Base-by-base conservation (phyloP, 2,888 invertebrate genomes). In the Agonopterix heracliana region DNA sequence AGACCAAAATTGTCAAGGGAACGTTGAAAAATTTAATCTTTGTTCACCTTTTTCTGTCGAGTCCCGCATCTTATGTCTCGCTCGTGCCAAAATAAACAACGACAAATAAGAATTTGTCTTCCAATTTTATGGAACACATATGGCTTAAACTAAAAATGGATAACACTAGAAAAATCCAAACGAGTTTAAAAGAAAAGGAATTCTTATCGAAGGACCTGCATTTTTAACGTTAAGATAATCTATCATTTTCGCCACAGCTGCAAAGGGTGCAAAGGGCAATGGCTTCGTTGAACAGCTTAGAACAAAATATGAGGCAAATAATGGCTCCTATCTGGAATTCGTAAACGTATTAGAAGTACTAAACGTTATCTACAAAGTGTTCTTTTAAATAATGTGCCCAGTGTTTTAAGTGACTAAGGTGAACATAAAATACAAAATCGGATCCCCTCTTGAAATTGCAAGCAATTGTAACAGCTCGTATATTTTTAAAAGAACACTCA, bases 11-110 rank as follows among this genome's bases (percentile, higher is more conserved):
- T 26, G 26, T 26, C 26, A 26, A 26, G 26, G 26, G 42, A 13
- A 34, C 9, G 43, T 43, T 43, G 43, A 43, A 26, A 26, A 26
- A 43, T 43, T 7, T 11, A 34, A 43, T 43, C 9, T 11, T n/a
- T 26, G 9, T n/a, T 26, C 3, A 26, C 43, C 41, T 17, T 56
- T 52, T 26, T 26, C 26, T 5, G 48, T 54, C 40, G 40, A 51
- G 26, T 26, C 26, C 26, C 45, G 35, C 26, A 1, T 48, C 41
- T 48, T 44, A 36, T 12, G 46, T 51, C 45, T 53, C 61, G 64
- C 45, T 53, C 61, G 64, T 65, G 68, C 68, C 65, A 68, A 67
- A 59, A 59, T 61, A 72, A 71, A 71, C 66, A 68, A 60, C 61
- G 59, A 66, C 64, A 63, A 58, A 59, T 66, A 60, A 57, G 26